Conservation (phyloP, 2,888 invertebrate genomes). For the Carpatolechia fugitivella region DNA sequence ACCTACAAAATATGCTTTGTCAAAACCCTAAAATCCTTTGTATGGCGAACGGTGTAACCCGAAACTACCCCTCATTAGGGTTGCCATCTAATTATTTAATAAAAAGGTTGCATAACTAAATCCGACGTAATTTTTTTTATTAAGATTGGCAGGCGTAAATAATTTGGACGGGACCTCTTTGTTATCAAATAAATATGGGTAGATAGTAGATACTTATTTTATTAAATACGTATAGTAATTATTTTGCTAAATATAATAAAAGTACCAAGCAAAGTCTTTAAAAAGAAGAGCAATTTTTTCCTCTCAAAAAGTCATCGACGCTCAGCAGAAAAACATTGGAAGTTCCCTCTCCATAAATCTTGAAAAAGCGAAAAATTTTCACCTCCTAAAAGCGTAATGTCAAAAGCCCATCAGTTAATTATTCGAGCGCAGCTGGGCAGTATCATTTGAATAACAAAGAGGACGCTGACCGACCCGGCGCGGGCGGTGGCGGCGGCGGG, state of each 20-base stretch:
- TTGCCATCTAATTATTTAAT: conserved; percentile 54
- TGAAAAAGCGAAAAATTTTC: conserved; percentile 13
- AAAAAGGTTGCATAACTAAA: conserved; percentile 30
- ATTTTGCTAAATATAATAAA: neutral
- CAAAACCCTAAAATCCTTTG: conserved; percentile 46
- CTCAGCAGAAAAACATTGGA: neutral
- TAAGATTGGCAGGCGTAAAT: conserved; percentile 29
- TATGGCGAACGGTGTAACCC: conserved; percentile 60
- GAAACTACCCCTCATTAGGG: conserved; percentile 67
- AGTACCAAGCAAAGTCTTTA: neutral
- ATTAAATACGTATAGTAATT: neutral
- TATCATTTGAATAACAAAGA: conserved; percentile 15
- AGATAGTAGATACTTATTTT: no score
- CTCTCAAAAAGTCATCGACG: neutral
- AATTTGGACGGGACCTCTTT: conserved; percentile 11
- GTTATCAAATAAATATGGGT: neutral
- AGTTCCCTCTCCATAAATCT: conserved; percentile 1
- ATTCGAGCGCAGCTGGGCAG: conserved; percentile 33
- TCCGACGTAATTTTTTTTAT: conserved; percentile 22
- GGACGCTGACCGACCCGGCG: neutral
- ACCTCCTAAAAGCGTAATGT: conserved; percentile 27
- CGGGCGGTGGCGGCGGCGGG: no score
- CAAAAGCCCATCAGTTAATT: conserved; percentile 60
- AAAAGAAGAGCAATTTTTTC: neutral
- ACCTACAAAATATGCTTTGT: conserved; percentile 23